Evolutionary conservation across 2,797 vertebrate species (phyloP).

Genomic region (Coracias cyanogaster): DNA sequence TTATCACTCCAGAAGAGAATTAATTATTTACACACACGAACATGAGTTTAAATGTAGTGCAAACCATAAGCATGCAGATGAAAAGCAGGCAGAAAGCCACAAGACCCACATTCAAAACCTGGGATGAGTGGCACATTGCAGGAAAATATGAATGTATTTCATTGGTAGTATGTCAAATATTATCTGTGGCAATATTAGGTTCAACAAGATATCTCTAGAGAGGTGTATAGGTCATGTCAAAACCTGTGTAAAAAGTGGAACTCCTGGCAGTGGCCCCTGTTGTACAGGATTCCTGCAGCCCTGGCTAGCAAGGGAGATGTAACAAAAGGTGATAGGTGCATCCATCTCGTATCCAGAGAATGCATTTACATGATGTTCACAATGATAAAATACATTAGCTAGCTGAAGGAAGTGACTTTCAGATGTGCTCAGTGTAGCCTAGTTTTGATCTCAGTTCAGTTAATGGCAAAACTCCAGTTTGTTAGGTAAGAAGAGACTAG

Average conservation of each 20-base stretch:
- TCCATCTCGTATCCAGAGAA: background rate
- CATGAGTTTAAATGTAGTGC: background rate
- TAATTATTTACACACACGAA: background rate
- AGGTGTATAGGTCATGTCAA: background rate
- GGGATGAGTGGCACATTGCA: background rate
- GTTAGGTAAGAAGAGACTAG: background rate
- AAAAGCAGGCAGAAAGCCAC: background rate
- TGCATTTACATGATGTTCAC: background rate
- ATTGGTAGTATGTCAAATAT: background rate
- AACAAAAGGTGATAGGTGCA: background rate
- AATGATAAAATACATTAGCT: background rate
- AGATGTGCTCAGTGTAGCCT: background rate
- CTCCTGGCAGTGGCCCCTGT: background rate
- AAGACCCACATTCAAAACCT: accelerated
- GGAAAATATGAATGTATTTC: background rate
- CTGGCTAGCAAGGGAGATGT: background rate
- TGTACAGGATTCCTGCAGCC: background rate
- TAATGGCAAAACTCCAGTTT: background rate
- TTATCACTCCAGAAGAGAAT: background rate
- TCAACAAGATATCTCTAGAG: background rate
- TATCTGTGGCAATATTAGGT: background rate
- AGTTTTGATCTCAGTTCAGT: background rate
- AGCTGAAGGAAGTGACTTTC: background rate
- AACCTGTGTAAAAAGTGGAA: background rate
- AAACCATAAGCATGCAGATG: background rate